Conservation (phyloP, 2,888 invertebrate genomes). For the Parapristionchus giblindavisi region DNA sequence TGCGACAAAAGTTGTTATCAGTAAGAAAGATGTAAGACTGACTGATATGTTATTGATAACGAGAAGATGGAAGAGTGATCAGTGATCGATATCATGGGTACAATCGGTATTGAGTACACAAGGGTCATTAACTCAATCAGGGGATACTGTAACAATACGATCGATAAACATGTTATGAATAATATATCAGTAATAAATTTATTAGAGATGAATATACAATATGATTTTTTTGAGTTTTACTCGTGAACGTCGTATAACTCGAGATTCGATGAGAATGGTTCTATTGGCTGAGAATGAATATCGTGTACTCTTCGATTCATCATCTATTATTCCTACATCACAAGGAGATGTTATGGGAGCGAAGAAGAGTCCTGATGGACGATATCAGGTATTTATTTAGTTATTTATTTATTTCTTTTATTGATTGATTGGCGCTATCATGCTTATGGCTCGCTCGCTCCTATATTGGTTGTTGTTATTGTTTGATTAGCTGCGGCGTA, state of each 20-base stretch:
- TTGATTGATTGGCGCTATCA: neutral
- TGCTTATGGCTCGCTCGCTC: constrained; percentile 29
- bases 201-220: too few relatives aligned
- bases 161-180: neutral
- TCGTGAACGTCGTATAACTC: neutral
- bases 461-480: too few relatives aligned
- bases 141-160: neutral
- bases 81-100: neutral
- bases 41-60: constrained; percentile 5
- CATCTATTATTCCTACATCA: neutral
- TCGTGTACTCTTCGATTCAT: constrained; percentile 28
- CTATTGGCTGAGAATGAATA: constrained; percentile 30
- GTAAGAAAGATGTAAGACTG: neutral
- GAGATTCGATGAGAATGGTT: constrained; percentile 14
- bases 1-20: neutral
- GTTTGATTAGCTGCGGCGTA: too few relatives aligned
- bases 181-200: too few relatives aligned
- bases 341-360: constrained; percentile 4
- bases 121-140: neutral
- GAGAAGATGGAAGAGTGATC: neutral
- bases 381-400: constrained; percentile 20
- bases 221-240: constrained; percentile 2
- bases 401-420: neutral
- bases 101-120: neutral
- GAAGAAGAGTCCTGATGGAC: constrained; percentile 27